phyloP scores from a whole-genome alignment of 2,113 vertebrate genomes.

The Gavia stellata region DNA sequence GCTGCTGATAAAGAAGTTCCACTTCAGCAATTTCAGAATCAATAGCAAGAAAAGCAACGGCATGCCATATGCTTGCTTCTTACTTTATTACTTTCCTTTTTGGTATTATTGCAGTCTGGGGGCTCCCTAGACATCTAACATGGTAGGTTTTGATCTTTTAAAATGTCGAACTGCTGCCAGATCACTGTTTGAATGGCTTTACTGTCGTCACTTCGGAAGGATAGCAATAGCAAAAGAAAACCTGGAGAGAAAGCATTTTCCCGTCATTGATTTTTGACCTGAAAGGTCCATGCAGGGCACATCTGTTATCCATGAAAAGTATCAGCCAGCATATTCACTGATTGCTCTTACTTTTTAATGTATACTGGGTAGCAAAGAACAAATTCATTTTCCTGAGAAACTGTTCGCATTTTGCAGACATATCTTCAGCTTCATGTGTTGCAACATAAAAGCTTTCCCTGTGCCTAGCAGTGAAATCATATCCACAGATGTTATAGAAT shows the following conservation, averaged over 20 bases:
- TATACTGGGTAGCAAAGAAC: neutral
- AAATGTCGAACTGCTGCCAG: conserved; percentile 3
- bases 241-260: neutral
- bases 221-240: neutral
- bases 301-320: neutral
- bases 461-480: neutral
- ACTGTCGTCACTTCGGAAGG: neutral
- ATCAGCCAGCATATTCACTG: neutral
- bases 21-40: conserved; percentile 34
- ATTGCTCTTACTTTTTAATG: neutral
- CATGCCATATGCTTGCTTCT: neutral
- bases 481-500: neutral
- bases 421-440: neutral
- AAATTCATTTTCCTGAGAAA: neutral
- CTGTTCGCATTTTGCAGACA: neutral
- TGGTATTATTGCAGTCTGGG: neutral
- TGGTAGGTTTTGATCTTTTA: neutral
- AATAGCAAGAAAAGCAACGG: conserved; percentile 24
- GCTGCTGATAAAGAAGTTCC: conserved; percentile 27
- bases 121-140: neutral
- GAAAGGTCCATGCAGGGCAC: neutral
- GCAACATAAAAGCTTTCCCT: neutral
- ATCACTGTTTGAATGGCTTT: neutral
- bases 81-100: conserved; percentile 6
- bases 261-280: neutral